Conservation (phyloP, 2,113 vertebrate species). For the Henicopernis longicauda region DNA sequence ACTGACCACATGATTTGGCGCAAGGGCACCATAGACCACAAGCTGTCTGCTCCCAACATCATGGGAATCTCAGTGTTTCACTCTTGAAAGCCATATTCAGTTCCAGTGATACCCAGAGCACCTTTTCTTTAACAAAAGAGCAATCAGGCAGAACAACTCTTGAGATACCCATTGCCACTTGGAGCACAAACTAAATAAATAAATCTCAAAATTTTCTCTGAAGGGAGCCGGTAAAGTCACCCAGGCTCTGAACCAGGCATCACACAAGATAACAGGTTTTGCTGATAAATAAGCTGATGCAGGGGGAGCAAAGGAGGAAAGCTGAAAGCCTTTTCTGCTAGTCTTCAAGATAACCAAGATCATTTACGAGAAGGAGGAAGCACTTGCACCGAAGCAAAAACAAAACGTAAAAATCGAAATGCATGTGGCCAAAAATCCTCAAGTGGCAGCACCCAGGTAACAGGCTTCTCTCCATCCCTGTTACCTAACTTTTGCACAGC, state of each 20-base stretch:
- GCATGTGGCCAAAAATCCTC: fast-evolving
- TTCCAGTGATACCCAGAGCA: background rate
- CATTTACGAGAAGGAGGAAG: background rate
- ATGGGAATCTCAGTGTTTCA: background rate
- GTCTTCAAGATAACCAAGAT: background rate
- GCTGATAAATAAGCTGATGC: background rate
- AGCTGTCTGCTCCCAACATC: fast-evolving
- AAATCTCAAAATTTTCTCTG: too few relatives aligned
- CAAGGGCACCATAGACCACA: background rate
- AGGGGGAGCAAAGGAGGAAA: background rate
- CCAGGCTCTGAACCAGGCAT: background rate
- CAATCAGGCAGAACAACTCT: background rate
- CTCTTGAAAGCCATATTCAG: background rate
- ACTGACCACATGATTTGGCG: background rate
- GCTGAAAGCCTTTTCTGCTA: background rate
- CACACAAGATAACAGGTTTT: background rate
- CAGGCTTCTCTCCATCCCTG: background rate
- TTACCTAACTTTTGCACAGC: background rate
- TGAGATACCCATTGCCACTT: background rate
- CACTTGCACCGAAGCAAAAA: background rate
- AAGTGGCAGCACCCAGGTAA: background rate
- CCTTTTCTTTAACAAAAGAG: background rate
- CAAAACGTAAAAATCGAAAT: background rate
- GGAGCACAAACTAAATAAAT: background rate
- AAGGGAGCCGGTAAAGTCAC: background rate